These are phyloP conservation scores for Noctua janthina DNA, from an alignment of 2,888 invertebrate species.

Conservation along the genomic window DNA sequence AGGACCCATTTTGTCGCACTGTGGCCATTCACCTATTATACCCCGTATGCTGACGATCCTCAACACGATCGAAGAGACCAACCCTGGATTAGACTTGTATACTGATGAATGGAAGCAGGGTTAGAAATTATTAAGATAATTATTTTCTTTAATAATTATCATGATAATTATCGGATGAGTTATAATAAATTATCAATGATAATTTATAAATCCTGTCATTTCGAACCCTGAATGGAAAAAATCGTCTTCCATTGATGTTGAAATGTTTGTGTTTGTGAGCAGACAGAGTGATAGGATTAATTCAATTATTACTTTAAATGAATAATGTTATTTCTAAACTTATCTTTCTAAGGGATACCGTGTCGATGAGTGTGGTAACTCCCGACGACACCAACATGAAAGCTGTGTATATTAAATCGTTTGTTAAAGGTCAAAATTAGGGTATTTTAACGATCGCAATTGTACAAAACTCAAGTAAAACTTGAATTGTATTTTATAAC, in stretches of 20 bases:
- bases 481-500: not conserved
- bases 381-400: not conserved
- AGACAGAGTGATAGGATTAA: not conserved
- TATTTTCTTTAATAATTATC: not conserved
- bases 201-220: not conserved
- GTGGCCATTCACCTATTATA: not conserved
- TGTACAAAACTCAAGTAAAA: not conserved
- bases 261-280: not conserved
- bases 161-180: not conserved
- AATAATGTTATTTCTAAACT: not conserved
- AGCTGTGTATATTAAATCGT: not conserved
- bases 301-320: not conserved
- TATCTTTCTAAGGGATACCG: not conserved
- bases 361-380: not conserved
- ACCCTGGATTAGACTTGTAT: not conserved
- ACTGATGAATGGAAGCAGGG: not conserved
- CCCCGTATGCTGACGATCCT: not conserved
- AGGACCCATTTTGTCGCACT: not conserved
- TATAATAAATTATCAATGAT: not conserved
- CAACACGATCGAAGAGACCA: not conserved
- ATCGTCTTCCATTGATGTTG: not conserved
- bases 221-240: not conserved
- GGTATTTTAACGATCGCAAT: not conserved
- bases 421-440: not conserved
- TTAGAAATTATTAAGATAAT: not conserved